Conservation (phyloP, 2,797 vertebrate genomes). For the Enoplosus armatus region DNA sequence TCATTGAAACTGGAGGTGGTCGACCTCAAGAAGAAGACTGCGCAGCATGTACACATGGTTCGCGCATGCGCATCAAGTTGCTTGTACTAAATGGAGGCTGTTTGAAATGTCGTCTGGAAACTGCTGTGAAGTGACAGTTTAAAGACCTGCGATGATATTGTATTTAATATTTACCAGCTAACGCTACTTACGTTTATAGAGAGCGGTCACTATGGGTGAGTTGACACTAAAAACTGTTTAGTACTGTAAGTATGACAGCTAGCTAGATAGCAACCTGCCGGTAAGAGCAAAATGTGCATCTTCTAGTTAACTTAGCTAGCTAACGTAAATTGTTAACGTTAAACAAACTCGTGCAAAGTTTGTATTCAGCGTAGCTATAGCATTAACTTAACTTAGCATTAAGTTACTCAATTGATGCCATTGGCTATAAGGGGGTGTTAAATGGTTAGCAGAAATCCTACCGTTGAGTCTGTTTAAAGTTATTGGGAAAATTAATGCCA, state of each 20-base stretch:
- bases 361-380: neutral
- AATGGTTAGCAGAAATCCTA: neutral
- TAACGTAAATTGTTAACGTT: neutral
- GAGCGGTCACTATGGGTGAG: constrained; percentile 71
- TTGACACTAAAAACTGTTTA: constrained; percentile 13
- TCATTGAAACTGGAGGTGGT: rapidly evolving
- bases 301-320: constrained; percentile 43
- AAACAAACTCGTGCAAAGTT: neutral
- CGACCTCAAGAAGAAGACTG: constrained; percentile 1
- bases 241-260: neutral
- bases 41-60: rapidly evolving
- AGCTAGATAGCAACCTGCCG: neutral
- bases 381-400: too few relatives aligned
- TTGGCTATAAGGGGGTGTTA: neutral
- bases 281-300: neutral
- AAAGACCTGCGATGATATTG: neutral
- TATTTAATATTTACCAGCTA: neutral
- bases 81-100: constrained; percentile 22
- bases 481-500: neutral
- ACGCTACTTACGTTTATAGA: neutral
- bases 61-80: constrained; percentile 34
- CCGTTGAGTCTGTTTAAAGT: neutral
- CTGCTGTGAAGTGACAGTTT: neutral
- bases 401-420: neutral
- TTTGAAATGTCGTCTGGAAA: constrained; percentile 49